phyloP scores from a whole-genome alignment of 2,888 invertebrate genomes.

The Oxytorus armatus region DNA sequence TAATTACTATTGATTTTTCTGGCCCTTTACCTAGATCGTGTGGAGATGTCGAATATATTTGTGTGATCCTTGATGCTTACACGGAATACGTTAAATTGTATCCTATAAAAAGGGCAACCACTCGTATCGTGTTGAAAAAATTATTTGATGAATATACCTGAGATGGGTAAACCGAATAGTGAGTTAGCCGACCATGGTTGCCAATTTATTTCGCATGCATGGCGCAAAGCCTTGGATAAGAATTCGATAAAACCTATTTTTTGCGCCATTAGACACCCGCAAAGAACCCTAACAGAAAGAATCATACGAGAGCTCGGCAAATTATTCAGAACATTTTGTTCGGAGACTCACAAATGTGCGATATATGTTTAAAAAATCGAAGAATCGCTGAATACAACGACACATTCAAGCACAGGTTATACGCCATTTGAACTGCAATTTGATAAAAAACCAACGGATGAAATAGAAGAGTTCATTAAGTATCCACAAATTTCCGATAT shows the following conservation, averaged over 20 bases:
- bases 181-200: slow-evolving; percentile 74
- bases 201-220: slow-evolving; percentile 69
- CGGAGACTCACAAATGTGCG: slow-evolving; percentile 24
- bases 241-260: slow-evolving; percentile 1
- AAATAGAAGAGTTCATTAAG: too few relatives aligned
- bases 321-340: slow-evolving; percentile 10
- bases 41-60: too few relatives aligned
- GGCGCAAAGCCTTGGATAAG: slow-evolving; percentile 48
- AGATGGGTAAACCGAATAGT: slow-evolving; percentile 58
- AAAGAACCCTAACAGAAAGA: slow-evolving; percentile 69
- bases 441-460: not conserved
- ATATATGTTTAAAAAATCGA: slow-evolving; percentile 31
- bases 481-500: too few relatives aligned
- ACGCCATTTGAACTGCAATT: slow-evolving; percentile 6
- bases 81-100: slow-evolving; percentile 31
- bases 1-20: too few relatives aligned
- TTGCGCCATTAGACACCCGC: slow-evolving; percentile 67
- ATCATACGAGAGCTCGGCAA: slow-evolving; percentile 12
- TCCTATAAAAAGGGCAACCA: slow-evolving; percentile 69
- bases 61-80: slow-evolving; percentile 32
- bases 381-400: not conserved
- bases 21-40: too few relatives aligned
- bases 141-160: slow-evolving; percentile 31
- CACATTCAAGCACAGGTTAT: slow-evolving; percentile 25
- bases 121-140: slow-evolving; percentile 50